These are phyloP conservation scores for Pseudomyrmex concolor DNA, from an alignment of 1,140 invertebrate species.

Conservation along the genomic window DNA sequence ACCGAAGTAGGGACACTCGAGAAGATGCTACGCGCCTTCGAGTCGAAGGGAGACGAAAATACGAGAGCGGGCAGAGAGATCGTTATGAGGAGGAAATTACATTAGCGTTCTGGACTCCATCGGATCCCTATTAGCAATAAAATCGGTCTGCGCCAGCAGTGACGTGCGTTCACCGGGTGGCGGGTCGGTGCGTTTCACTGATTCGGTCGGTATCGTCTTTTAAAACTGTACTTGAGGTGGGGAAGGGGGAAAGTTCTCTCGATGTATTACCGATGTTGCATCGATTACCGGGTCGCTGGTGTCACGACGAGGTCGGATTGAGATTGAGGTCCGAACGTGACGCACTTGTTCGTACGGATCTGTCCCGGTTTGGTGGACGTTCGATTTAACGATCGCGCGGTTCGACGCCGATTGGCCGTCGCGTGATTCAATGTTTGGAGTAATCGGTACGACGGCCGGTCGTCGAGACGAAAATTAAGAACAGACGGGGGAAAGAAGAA, in stretches of 20 bases:
- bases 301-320: constrained; percentile 36
- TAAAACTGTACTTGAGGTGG: constrained; percentile 12
- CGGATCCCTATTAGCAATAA: constrained; percentile 79
- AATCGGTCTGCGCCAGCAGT: constrained; percentile 62
- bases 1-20: constrained; percentile 55
- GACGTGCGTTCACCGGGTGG: constrained; percentile 5
- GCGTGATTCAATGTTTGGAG: constrained; percentile 20
- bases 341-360: constrained; percentile 32
- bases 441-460: constrained; percentile 19
- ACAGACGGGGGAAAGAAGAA: not conserved
- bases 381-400: constrained; percentile 30
- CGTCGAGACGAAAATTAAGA: constrained; percentile 37
- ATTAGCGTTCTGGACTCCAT: constrained; percentile 64
- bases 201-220: constrained; percentile 36
- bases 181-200: constrained; percentile 35
- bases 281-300: constrained; percentile 43
- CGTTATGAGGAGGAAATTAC: constrained; percentile 76
- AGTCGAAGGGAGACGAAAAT: constrained; percentile 8
- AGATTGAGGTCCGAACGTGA: constrained; percentile 20
- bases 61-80: constrained; percentile 39
- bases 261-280: constrained; percentile 40
- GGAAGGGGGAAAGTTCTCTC: not conserved
- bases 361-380: constrained; percentile 17
- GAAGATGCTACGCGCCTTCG: constrained; percentile 22
- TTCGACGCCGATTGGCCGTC: constrained; percentile 26